phyloP scores from a whole-genome alignment of 1,140 invertebrate genomes.

The Achatina immaculata region DNA sequence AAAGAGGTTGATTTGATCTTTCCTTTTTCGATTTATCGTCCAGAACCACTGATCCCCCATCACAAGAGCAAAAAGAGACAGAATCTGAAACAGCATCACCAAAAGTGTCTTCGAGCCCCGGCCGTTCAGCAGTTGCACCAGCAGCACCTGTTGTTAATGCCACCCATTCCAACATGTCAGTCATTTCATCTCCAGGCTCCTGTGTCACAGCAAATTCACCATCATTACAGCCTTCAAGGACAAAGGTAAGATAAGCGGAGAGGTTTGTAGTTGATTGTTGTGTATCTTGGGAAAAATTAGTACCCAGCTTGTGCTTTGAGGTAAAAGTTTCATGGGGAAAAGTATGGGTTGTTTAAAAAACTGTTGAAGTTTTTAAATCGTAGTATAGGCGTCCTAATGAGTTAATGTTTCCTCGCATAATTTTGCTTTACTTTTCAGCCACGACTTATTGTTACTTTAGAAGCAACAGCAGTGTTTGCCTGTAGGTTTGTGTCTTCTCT shows the following conservation, averaged over 20 bases:
- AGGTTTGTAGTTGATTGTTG: no score
- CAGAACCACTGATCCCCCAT: neutral
- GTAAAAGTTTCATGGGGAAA: no score
- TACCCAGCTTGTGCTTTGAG: no score
- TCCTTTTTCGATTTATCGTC: neutral
- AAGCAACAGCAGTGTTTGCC: no score
- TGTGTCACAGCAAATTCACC: constrained; percentile 15
- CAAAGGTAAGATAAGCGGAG: constrained; percentile 24
- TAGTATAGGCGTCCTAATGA: no score
- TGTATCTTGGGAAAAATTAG: no score
- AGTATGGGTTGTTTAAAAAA: no score
- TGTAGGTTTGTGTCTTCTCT: no score
- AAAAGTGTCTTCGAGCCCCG: neutral
- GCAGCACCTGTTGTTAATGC: neutral
- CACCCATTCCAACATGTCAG: neutral
- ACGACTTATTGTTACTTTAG: no score
- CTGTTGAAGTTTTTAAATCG: no score
- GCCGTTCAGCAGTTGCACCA: neutral
- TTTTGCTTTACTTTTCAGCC: no score
- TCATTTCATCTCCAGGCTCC: neutral
- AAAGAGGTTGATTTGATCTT: neutral
- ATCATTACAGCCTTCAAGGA: neutral
- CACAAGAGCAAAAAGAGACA: neutral
- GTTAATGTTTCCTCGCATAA: no score
- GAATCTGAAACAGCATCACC: constrained; percentile 1